A percentile compares a stretch with the other conserved stretches of the same genome.
phyloP scores from a whole-genome alignment of 2,113 vertebrate genomes.

The Cygnus atratus region DNA sequence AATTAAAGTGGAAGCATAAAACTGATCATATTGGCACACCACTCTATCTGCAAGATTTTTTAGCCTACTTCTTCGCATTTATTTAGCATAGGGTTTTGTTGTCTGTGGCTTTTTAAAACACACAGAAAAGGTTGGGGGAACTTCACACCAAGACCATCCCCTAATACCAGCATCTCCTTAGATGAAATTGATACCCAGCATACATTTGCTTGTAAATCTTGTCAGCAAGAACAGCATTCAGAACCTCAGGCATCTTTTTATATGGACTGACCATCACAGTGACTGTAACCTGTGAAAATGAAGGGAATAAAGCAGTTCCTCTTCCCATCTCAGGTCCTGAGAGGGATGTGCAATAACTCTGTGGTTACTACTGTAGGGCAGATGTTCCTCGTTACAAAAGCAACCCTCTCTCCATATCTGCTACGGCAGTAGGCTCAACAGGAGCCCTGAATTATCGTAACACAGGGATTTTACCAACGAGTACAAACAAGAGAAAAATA shows the following conservation, averaged over 20 bases:
- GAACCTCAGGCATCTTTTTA: background rate
- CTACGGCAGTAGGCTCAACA: background rate
- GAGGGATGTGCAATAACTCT: background rate
- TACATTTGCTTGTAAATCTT: background rate
- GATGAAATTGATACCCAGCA: rapidly evolving
- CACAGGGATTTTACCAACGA: background rate
- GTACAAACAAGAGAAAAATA: background rate
- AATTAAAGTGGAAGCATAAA: background rate
- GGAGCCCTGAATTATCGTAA: background rate
- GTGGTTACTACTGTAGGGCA: background rate
- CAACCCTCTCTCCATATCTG: background rate
- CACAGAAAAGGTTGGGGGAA: background rate
- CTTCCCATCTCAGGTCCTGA: background rate
- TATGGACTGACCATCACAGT: rapidly evolving
- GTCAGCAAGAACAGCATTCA: background rate
- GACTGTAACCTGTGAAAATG: background rate
- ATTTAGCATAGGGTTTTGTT: background rate
- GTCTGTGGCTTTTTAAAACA: background rate
- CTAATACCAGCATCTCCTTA: background rate
- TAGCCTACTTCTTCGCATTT: background rate
- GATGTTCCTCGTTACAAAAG: background rate
- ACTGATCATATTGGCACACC: rapidly evolving
- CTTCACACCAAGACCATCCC: background rate
- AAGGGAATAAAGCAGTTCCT: background rate
- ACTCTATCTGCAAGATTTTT: background rate